A percentile compares a stretch with the other conserved stretches of the same genome.
Conservation (phyloP, 2,888 invertebrate genomes). For the Homarus gammarus region DNA sequence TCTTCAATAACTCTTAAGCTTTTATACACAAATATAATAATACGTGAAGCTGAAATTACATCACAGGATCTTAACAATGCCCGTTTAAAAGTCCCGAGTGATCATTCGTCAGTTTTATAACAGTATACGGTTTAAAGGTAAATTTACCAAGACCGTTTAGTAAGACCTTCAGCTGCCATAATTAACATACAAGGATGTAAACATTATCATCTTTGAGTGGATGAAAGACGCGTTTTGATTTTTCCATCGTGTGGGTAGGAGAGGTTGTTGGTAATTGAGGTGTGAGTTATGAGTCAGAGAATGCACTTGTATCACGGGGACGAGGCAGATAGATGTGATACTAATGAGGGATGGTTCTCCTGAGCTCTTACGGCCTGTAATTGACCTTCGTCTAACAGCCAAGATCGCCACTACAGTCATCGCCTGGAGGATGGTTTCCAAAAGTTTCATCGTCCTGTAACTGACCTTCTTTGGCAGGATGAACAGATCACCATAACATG, state of each 20-base stretch:
- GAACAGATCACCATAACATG: too few relatives aligned
- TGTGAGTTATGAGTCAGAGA: not conserved
- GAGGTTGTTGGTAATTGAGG: not conserved
- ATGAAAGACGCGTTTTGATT: not conserved
- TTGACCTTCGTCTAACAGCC: not conserved
- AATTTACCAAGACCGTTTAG: not conserved
- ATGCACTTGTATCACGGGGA: not conserved
- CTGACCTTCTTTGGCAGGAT: too few relatives aligned
- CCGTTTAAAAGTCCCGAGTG: not conserved
- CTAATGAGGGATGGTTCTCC: not conserved
- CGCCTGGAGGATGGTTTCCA: too few relatives aligned
- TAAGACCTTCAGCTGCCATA: not conserved
- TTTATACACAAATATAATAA: too few relatives aligned
- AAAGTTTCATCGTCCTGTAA: too few relatives aligned
- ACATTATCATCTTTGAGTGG: not conserved
- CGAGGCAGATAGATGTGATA: not conserved
- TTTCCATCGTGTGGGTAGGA: not conserved
- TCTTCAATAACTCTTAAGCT: too few relatives aligned
- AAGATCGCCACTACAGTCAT: too few relatives aligned
- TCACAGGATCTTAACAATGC: too few relatives aligned
- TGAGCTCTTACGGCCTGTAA: not conserved
- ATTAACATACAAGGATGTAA: not conserved
- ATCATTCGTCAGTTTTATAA: not conserved
- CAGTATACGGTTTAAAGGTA: not conserved
- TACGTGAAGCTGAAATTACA: too few relatives aligned